Conservation (phyloP, 2,888 invertebrate species). For the Standfussiana lucernea region DNA sequence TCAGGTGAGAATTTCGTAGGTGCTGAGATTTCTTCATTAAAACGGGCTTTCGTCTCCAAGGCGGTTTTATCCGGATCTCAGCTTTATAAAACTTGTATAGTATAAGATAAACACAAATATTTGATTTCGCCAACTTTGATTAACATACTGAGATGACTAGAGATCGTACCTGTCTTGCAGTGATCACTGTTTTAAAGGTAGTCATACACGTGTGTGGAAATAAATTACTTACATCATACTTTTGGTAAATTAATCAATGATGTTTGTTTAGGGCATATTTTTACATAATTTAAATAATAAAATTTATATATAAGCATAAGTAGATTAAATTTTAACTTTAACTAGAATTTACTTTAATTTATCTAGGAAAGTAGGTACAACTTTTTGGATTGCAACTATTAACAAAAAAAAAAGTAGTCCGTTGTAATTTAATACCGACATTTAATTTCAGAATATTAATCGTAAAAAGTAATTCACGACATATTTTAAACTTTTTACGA, state of each 20-base stretch:
- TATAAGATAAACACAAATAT: conserved; percentile 75
- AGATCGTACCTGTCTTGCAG: conserved; percentile 63
- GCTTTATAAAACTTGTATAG: conserved; percentile 53
- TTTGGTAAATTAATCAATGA: conserved; percentile 22
- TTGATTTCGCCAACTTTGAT: conserved; percentile 77
- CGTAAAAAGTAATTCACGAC: conserved; percentile 41
- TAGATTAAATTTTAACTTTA: not conserved
- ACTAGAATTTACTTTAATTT: not conserved
- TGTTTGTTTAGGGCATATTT: conserved; percentile 21
- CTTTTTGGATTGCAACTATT: not conserved
- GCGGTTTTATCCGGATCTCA: conserved; percentile 44
- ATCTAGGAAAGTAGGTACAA: not conserved
- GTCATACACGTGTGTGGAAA: conserved; percentile 57
- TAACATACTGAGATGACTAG: conserved; percentile 74
- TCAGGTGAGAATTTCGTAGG: not conserved
- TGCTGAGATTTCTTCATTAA: conserved; percentile 43
- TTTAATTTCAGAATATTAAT: conserved; percentile 38
- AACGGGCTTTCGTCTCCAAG: conserved; percentile 37
- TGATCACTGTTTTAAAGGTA: conserved; percentile 54
- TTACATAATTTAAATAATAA: not conserved
- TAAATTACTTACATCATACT: conserved; percentile 50
- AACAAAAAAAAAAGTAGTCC: not conserved
- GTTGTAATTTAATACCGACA: conserved; percentile 13
- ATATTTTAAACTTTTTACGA: conserved; percentile 45
- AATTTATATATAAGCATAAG: not conserved